These are phyloP conservation scores for Drosophila nebulosa DNA, from an alignment of 1,140 invertebrate species.

Conservation along the genomic window DNA sequence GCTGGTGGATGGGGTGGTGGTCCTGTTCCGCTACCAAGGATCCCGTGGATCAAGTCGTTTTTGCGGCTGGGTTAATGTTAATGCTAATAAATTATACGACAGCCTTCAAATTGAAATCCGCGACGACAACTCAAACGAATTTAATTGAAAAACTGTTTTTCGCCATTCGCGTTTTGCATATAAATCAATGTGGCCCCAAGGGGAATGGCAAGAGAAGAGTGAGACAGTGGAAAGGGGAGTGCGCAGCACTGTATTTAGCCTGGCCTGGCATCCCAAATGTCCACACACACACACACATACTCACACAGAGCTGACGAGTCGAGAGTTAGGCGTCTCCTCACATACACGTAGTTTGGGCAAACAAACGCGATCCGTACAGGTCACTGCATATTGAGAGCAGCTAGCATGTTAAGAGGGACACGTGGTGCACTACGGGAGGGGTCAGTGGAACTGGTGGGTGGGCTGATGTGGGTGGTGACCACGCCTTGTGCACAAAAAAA, in stretches of 20 bases:
- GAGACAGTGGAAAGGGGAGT: no score
- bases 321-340: conserved; percentile 47
- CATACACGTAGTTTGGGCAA: conserved; percentile 62
- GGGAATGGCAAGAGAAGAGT: background rate
- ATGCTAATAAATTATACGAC: conserved; percentile 76
- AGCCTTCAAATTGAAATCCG: conserved; percentile 76
- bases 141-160: conserved; percentile 76
- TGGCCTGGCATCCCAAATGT: conserved; percentile 20
- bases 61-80: conserved; percentile 66
- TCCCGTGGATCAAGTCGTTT: conserved; percentile 44
- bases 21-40: background rate
- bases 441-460: conserved; percentile 7
- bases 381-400: conserved; percentile 68
- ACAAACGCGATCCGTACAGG: conserved; percentile 70
- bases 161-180: conserved; percentile 69
- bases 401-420: conserved; percentile 10
- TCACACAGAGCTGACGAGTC: conserved; percentile 12
- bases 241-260: background rate
- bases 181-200: conserved; percentile 54
- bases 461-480: conserved; percentile 11
- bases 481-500: conserved; percentile 32
- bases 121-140: conserved; percentile 74
- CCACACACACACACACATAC: conserved; percentile 12
- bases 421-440: conserved; percentile 1
- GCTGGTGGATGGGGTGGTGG: no score